Evolutionary conservation across 2,113 vertebrate species (phyloP), one percentile per base, ranked within the genome.

Genomic region (Patagioenas fasciata): DNA sequence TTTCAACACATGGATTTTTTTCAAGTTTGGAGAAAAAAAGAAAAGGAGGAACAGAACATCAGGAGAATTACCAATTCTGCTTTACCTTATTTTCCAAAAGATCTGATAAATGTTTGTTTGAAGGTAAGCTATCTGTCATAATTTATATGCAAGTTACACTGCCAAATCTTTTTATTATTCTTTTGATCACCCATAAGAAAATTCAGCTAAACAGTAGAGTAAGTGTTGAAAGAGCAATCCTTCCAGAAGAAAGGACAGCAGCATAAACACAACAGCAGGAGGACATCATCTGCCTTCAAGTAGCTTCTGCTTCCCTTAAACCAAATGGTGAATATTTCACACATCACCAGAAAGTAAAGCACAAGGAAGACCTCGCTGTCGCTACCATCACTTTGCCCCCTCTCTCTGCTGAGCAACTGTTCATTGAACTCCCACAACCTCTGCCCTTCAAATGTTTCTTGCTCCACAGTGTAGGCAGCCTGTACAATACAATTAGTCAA

Each of bases 291-390:
- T 24, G 32, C 18, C 13, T 44, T 29, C 54, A 69, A 69, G 40
- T 5, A 61, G 8, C 28, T 85, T 58, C 73, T 91, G 29, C 16
- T 48, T 80, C 47, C 56, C 24, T 6, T 57, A 24, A 89, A 56
- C 9, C 9, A 24, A 77, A 77, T 4, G 24, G 8, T 18, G 29
- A 89, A 38, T 56, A 48, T 69, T 69, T 84, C 73, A 78, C 14
- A 78, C 13, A 51, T 23, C 54, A 50, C 6, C 48, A 74, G 25
- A n/a, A 80, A 58, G 25, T 3, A 15, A 83, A 77, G 70, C 15
- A 56, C 13, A 24, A 44, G 13, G 47, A 62, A 54, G 12, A 53
- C 56, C 26, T 78, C 0, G 0, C 28, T 75, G 67, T n/a, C 14
- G 62, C 11, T 21, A 20, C 29, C 28, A 50, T 42, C 44, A 31